A percentile compares a stretch with the other conserved stretches of the same genome.
Conservation (phyloP, 2,113 vertebrate species). For the Alosa alosa region DNA sequence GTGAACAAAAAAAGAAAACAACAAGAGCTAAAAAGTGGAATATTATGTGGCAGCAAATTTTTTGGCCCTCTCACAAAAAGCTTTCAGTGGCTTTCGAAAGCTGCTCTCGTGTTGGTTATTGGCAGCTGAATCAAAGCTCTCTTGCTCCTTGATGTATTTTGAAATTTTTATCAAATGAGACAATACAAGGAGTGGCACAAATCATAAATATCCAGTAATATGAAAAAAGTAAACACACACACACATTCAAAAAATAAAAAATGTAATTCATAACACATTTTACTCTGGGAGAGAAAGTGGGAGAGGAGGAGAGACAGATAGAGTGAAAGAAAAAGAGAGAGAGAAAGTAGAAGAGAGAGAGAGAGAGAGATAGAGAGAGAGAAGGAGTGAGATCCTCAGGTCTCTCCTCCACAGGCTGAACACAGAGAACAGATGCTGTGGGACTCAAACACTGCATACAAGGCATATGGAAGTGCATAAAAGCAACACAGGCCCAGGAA, state of each 20-base stretch:
- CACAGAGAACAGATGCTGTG: conserved; percentile 40
- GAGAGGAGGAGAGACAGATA: conserved; percentile 35
- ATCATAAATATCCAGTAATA: conserved; percentile 76
- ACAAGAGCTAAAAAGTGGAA: conserved; percentile 40
- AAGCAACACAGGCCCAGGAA: conserved; percentile 48
- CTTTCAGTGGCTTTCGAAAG: conserved; percentile 63
- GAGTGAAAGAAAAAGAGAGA: background rate
- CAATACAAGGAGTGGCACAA: conserved; percentile 75
- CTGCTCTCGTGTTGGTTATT: conserved; percentile 68
- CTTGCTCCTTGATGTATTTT: conserved; percentile 71
- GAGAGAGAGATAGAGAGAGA: conserved; percentile 13
- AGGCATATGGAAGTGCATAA: conserved; percentile 59
- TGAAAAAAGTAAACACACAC: conserved; percentile 60
- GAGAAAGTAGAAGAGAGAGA: background rate
- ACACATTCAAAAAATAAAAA: conserved; percentile 31
- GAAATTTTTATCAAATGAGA: conserved; percentile 78
- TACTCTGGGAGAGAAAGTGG: conserved; percentile 17
- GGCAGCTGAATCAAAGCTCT: conserved; percentile 71
- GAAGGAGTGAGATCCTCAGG: conserved; percentile 38
- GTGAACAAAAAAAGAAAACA: background rate
- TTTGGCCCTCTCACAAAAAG: conserved; percentile 68
- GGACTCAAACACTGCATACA: conserved; percentile 40
- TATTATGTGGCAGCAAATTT: conserved; percentile 51
- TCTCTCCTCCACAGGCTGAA: conserved; percentile 35
- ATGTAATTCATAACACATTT: conserved; percentile 71